Evolutionary conservation across 2,113 vertebrate genomes (phyloP).

Genomic region (Aplodontia rufa): DNA sequence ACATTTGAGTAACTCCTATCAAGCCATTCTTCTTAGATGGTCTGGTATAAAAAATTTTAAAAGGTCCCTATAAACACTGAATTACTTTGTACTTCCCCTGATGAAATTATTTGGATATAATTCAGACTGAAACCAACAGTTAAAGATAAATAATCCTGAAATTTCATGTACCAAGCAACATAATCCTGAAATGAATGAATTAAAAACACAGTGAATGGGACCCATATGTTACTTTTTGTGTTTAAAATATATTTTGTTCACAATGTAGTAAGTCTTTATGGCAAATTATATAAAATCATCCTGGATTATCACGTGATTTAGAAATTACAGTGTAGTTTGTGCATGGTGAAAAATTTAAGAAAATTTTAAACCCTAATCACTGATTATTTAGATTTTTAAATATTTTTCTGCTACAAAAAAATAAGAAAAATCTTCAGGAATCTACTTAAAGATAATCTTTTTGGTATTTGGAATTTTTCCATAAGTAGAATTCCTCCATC

Average conservation of each 20-base stretch:
- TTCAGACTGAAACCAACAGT: background rate
- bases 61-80: background rate
- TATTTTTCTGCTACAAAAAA: background rate
- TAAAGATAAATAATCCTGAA: background rate
- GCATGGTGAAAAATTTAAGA: background rate
- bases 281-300: background rate
- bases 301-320: background rate
- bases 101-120: background rate
- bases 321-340: background rate
- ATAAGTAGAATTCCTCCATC: background rate
- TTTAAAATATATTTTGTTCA: background rate
- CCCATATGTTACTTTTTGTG: background rate
- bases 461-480: background rate
- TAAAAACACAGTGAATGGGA: background rate
- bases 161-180: background rate
- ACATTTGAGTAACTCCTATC: background rate
- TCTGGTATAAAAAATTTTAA: background rate
- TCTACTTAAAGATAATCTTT: constrained; percentile 8
- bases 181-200: background rate
- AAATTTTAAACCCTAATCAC: background rate
- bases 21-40: background rate
- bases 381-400: background rate
- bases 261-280: background rate
- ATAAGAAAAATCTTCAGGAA: background rate
- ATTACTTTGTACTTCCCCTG: background rate